Base-by-base conservation (phyloP, 2,113 vertebrate species). In the Epinephelus cyanopodus region DNA sequence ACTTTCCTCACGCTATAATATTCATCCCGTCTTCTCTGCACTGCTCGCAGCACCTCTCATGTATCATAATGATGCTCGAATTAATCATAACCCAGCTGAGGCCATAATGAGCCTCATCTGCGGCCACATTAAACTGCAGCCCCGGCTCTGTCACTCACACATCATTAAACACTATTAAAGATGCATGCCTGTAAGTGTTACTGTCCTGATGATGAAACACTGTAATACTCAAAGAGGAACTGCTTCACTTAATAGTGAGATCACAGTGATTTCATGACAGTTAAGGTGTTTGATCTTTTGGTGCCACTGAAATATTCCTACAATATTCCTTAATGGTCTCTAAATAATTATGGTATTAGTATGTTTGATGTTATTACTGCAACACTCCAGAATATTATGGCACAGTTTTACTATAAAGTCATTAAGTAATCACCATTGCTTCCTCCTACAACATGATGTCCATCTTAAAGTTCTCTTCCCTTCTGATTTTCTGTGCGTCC, bases 251-350 rank as follows among this genome's bases (percentile, higher is more conserved):
- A 2, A 19, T 27, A 27, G 6, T 61, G 27, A 56, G 10, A 61
- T 45, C 65, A 48, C 25, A 79, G 7, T 23, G 7, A 29, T 70
- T 17, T 69, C 2, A 70, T 1, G 12, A 69, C 29, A 47, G 42
- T 37, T n/a, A 45, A 54, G 5, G 53, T 50, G 45, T 75, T 76
- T 82, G 33, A 77, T 83, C 21, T 64, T 10, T 74, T 45, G 7
- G n/a, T 21, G 48, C 48, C 23, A 17, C 23, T 58, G 5, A 61
- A 60, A 63, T 17, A 67, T 3, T 61, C 12, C 37, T 23, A 29
- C 3, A 29, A 21, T 42, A 37, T 23, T 23, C 2, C 5, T 54
- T 23, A 11, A 54, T 45, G 39, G 37, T 45, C 3, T 63, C 33
- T 54, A 5, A 39, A 57, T 21, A 33, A 33, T n/a, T 25, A 15